Percentiles rank a stretch among this genome's conserved stretches.
Conservation (phyloP, 2,113 vertebrate genomes). For the Plecturocebus donacophilus region DNA sequence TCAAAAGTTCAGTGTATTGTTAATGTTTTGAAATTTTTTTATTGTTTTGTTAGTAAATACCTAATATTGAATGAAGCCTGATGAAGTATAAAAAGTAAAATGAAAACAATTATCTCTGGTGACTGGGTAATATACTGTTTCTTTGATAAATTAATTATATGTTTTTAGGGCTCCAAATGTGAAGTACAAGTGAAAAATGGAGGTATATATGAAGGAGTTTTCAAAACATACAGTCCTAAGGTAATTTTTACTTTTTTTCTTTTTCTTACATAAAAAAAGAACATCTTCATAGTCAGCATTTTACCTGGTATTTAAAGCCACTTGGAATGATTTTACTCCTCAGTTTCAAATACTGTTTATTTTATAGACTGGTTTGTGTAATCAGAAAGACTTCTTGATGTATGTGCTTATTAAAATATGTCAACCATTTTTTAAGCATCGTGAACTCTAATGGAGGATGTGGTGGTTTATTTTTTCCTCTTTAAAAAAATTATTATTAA, state of each 20-base stretch:
- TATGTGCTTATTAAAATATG: conserved; percentile 18
- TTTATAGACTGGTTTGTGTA: not conserved
- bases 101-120: not conserved
- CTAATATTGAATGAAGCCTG: not conserved
- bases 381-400: not conserved
- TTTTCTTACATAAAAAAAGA: not conserved
- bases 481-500: not conserved
- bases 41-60: not conserved
- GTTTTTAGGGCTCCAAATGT: conserved; percentile 96
- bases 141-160: conserved; percentile 60
- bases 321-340: conserved; percentile 30
- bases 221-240: conserved; percentile 99
- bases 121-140: not conserved
- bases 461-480: not conserved
- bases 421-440: conserved; percentile 12
- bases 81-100: not conserved
- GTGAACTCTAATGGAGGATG: not conserved
- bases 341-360: conserved; percentile 34
- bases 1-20: not conserved
- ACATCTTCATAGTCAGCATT: not conserved
- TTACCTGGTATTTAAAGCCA: not conserved
- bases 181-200: conserved; percentile 99
- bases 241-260: conserved; percentile 84
- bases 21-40: not conserved
- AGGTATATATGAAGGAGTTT: conserved; percentile 97